Percentiles rank a stretch among this genome's conserved stretches.
phyloP scores from a whole-genome alignment of 2,797 vertebrate species.

The Atherinosoma microstoma region DNA sequence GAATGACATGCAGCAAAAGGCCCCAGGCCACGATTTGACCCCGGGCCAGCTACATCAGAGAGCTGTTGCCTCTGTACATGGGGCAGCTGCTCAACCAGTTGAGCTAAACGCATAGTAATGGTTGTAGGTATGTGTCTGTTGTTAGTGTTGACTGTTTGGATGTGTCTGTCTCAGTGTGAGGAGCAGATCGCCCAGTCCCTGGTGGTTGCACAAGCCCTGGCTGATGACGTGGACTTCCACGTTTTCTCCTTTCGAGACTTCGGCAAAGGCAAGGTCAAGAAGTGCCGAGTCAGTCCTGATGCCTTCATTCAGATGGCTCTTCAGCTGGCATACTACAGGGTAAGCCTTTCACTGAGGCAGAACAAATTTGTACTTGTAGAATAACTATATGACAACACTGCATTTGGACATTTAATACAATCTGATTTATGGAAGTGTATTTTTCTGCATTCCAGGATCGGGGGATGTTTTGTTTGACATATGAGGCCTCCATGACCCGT shows the following conservation, averaged over 20 bases:
- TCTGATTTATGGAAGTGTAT: neutral
- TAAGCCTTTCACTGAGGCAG: conserved; percentile 58
- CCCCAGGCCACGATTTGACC: too few species aligned
- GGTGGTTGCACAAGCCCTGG: conserved; percentile 83
- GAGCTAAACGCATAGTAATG: neutral
- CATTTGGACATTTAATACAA: neutral
- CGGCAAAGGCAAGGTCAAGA: conserved; percentile 89
- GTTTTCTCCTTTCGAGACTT: conserved; percentile 88
- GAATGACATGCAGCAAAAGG: too few species aligned
- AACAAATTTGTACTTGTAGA: neutral
- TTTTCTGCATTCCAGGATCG: conserved; percentile 79
- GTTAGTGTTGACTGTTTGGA: neutral
- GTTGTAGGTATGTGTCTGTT: neutral
- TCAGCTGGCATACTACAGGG: conserved; percentile 91
- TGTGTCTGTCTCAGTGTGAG: conserved; percentile 81
- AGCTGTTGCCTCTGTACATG: too few species aligned
- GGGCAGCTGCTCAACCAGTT: too few species aligned
- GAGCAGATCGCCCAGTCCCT: conserved; percentile 84
- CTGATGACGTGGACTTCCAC: conserved; percentile 87
- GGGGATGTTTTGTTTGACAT: conserved; percentile 88
- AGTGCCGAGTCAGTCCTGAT: conserved; percentile 87
- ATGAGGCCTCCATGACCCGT: conserved; percentile 92
- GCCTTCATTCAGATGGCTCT: conserved; percentile 89
- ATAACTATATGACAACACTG: neutral
- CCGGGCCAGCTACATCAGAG: too few species aligned